phyloP scores from a whole-genome alignment of 92 coral and sea anemone species.

The Anthopleura xanthogrammica region DNA sequence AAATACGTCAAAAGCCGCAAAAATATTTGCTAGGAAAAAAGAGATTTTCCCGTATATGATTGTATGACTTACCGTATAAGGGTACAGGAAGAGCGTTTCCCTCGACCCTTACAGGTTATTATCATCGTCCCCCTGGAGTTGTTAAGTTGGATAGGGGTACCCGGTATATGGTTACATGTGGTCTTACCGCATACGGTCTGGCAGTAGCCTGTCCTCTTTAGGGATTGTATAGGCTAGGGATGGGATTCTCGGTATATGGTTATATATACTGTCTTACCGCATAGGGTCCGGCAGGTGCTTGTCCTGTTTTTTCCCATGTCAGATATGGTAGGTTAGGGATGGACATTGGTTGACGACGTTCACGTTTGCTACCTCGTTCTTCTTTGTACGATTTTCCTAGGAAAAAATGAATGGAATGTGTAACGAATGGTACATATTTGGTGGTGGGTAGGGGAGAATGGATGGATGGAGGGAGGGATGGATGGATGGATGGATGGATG shows the following conservation, averaged over 20 bases:
- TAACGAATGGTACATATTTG: background rate
- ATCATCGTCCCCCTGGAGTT: too few relatives aligned
- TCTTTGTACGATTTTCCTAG: conserved; percentile 93
- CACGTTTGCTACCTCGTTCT: conserved; percentile 86
- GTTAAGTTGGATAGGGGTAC: background rate
- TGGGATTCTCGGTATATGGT: too few relatives aligned
- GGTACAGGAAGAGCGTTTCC: too few relatives aligned
- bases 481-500: background rate
- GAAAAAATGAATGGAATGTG: background rate
- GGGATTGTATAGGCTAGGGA: too few relatives aligned
- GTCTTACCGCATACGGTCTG: too few relatives aligned
- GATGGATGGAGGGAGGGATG: background rate
- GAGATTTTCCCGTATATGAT: background rate
- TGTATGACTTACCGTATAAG: background rate
- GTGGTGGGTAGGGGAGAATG: background rate
- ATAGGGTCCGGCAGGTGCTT: conserved; percentile 85
- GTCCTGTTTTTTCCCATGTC: conserved; percentile 83
- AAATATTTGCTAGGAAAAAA: background rate
- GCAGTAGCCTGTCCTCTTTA: too few relatives aligned
- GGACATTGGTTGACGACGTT: conserved; percentile 87
- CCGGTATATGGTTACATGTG: background rate
- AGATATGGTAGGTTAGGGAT: conserved; percentile 76
- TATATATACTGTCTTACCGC: conserved; percentile 55
- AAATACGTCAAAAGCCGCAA: background rate
- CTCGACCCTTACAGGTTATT: too few relatives aligned